A percentile compares a stretch with the other conserved stretches of the same genome.
Evolutionary conservation across 2,797 vertebrate genomes (phyloP).

Genomic region (Ctenosaura bakeri): DNA sequence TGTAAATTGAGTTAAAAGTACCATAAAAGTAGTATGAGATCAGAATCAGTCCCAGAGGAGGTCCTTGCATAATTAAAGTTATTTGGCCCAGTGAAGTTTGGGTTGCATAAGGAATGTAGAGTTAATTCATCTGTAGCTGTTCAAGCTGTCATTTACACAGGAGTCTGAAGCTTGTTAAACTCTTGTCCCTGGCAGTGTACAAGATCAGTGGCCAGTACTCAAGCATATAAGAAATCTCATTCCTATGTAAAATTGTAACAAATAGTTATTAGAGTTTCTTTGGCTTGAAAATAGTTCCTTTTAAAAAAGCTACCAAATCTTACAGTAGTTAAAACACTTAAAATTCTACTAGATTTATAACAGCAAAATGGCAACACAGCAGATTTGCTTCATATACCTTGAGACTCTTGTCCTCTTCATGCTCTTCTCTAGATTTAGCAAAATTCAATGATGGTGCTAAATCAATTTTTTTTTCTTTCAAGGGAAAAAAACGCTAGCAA

Average conservation of each 20-base stretch:
- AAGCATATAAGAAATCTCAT: conserved; percentile 39
- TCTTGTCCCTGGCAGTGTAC: conserved; percentile 22
- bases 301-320: conserved; percentile 40
- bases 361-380: conserved; percentile 56
- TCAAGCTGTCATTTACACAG: conserved; percentile 55
- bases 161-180: conserved; percentile 31
- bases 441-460: conserved; percentile 89
- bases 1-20: conserved; percentile 70
- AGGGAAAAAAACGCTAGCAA: conserved; percentile 81
- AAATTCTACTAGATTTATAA: conserved; percentile 55
- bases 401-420: conserved; percentile 70
- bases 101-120: conserved; percentile 13
- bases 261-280: conserved; percentile 42
- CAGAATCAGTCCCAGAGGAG: conserved; percentile 52
- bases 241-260: conserved; percentile 48
- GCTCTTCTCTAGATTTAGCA: conserved; percentile 86
- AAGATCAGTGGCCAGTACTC: conserved; percentile 25
- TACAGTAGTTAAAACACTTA: conserved; percentile 56
- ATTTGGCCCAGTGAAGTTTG: conserved; percentile 59
- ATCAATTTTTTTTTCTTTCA: conserved; percentile 88
- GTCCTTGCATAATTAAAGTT: conserved; percentile 46
- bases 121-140: conserved; percentile 45
- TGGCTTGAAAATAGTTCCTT: conserved; percentile 37
- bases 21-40: conserved; percentile 59
- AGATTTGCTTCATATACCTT: conserved; percentile 65